A percentile compares a stretch with the other conserved stretches of the same genome.
Evolutionary conservation across 2,797 vertebrate genomes (phyloP).

Genomic region (Oreochromis mossambicus): DNA sequence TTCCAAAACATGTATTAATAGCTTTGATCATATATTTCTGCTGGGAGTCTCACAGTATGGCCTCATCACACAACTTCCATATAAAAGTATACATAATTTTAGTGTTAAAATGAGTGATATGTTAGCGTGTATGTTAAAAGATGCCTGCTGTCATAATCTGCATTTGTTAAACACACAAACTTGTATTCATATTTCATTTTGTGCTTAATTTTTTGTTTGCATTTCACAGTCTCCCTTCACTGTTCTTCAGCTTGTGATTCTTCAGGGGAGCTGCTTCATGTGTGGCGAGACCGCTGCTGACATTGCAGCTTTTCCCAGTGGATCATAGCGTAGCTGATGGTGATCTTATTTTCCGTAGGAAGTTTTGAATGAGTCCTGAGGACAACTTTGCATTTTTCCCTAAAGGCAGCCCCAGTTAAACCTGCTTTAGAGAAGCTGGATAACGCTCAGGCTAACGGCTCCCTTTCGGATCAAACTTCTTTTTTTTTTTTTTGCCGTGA

Average conservation of each 20-base stretch:
- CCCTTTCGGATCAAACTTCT: background rate
- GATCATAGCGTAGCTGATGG: conserved; percentile 7
- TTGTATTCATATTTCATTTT: conserved; percentile 19
- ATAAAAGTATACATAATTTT: background rate
- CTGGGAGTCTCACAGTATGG: conserved; percentile 7
- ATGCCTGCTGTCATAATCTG: background rate
- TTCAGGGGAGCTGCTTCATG: conserved; percentile 30
- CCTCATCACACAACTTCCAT: background rate
- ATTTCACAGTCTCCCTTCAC: conserved; percentile 30
- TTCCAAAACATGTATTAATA: background rate
- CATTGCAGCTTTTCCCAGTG: conserved; percentile 21
- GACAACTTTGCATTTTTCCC: background rate
- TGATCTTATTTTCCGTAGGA: conserved; percentile 4
- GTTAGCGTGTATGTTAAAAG: background rate
- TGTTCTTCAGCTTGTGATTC: conserved; percentile 11
- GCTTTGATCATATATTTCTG: conserved; percentile 3
- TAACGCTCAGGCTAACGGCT: background rate
- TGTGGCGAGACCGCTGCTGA: conserved; percentile 20
- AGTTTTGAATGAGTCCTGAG: background rate
- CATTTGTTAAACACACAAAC: background rate
- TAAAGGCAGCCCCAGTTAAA: background rate
- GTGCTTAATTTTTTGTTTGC: background rate
- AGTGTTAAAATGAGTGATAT: background rate
- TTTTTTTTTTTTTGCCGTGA: background rate
- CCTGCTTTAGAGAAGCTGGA: background rate